These are phyloP conservation scores for Schizaphis graminum DNA, from an alignment of 2,888 invertebrate genomes.

Conservation along the genomic window DNA sequence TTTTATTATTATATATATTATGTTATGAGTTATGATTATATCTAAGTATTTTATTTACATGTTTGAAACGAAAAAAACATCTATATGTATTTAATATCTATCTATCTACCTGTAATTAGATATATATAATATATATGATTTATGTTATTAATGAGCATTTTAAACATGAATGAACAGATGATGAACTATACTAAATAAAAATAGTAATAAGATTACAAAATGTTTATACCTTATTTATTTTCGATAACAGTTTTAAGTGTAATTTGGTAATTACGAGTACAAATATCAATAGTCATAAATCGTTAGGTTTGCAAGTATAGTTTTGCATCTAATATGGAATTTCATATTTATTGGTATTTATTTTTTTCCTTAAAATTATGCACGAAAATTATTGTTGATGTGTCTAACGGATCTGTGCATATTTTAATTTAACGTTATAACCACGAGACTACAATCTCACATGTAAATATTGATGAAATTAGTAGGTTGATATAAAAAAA, in stretches of 20 bases:
- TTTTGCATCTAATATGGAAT: neutral
- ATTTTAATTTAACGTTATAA: neutral
- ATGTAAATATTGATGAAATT: neutral
- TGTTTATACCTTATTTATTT: neutral
- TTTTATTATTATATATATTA: neutral
- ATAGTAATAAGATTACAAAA: neutral
- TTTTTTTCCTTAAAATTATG: neutral
- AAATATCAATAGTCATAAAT: neutral
- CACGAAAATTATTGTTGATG: neutral
- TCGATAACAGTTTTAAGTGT: neutral
- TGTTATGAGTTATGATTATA: neutral
- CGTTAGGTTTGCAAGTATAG: neutral
- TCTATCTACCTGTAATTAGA: neutral
- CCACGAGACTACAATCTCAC: neutral
- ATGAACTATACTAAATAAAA: neutral
- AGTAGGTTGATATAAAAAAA: neutral
- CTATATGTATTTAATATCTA: neutral
- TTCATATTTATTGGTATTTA: neutral
- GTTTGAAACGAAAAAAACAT: neutral
- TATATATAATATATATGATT: too few species aligned
- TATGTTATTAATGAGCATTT: too few species aligned
- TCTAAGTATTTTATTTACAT: neutral
- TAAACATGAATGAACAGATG: neutral
- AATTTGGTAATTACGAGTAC: neutral
- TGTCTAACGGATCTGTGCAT: neutral